These are phyloP conservation scores for Allacma fusca DNA, from an alignment of 2,888 invertebrate species.

Conservation along the genomic window DNA sequence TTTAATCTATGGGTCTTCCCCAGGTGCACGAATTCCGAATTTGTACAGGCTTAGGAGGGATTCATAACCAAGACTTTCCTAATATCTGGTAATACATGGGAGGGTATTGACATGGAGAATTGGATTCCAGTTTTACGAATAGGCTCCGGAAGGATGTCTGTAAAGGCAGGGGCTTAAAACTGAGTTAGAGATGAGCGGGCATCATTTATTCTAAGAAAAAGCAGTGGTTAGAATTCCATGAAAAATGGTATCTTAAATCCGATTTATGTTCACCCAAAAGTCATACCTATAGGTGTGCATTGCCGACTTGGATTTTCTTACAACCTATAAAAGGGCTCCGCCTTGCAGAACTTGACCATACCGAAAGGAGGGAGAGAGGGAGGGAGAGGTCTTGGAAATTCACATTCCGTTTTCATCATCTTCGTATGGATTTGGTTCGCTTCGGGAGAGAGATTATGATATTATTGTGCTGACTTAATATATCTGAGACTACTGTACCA, in stretches of 20 bases:
- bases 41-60: background rate
- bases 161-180: too few species aligned
- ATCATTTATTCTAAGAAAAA: too few species aligned
- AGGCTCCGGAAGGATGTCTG: background rate
- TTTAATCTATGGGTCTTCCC: background rate
- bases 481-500: background rate
- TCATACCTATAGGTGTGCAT: too few species aligned
- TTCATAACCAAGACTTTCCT: background rate
- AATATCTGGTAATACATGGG: background rate
- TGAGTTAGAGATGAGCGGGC: too few species aligned
- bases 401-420: slow-evolving; percentile 22
- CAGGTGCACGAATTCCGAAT: slow-evolving; percentile 7
- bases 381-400: background rate
- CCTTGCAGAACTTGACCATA: background rate
- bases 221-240: too few species aligned
- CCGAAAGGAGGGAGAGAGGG: too few species aligned
- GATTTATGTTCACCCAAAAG: too few species aligned
- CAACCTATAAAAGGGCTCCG: too few species aligned
- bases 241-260: too few species aligned
- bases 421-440: slow-evolving; percentile 18
- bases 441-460: slow-evolving; percentile 31
- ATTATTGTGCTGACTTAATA: slow-evolving; percentile 11
- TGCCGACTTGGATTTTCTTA: too few species aligned
- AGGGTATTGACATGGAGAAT: background rate
- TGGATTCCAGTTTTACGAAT: background rate